phyloP scores from a whole-genome alignment of 2,888 invertebrate species.

The Drosophila austrosaltans region DNA sequence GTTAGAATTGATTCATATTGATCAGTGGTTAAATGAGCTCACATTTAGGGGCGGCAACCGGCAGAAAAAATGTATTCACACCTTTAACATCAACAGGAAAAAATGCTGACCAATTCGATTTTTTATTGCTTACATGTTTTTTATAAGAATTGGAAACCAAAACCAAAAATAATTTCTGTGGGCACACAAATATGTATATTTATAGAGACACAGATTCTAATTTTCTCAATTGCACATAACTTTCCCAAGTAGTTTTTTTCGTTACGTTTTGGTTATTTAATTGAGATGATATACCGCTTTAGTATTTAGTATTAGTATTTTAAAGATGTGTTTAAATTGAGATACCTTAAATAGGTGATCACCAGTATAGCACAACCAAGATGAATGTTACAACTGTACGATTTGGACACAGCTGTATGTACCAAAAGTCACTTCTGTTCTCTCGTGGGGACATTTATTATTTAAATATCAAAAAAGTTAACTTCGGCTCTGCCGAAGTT shows the following conservation, averaged over 20 bases:
- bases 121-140: not conserved
- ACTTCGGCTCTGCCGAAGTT: too few species aligned
- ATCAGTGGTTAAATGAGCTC: not conserved
- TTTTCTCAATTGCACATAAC: too few species aligned
- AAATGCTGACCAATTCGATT: constrained; percentile 2
- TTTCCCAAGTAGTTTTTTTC: too few species aligned
- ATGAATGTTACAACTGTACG: too few species aligned
- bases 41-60: not conserved
- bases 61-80: not conserved
- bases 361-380: too few species aligned
- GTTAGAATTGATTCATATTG: not conserved
- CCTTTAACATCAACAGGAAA: not conserved
- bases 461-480: not conserved
- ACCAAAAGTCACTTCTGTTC: not conserved
- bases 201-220: not conserved
- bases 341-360: too few species aligned
- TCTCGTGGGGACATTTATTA: not conserved
- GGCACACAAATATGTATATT: not conserved
- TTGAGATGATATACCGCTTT: too few species aligned
- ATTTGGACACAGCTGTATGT: too few species aligned
- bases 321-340: too few species aligned
- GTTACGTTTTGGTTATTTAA: too few species aligned
- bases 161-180: not conserved
- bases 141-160: not conserved
- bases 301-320: too few species aligned